Conservation (phyloP, 2,113 vertebrate species). For the Gila orcuttii region DNA sequence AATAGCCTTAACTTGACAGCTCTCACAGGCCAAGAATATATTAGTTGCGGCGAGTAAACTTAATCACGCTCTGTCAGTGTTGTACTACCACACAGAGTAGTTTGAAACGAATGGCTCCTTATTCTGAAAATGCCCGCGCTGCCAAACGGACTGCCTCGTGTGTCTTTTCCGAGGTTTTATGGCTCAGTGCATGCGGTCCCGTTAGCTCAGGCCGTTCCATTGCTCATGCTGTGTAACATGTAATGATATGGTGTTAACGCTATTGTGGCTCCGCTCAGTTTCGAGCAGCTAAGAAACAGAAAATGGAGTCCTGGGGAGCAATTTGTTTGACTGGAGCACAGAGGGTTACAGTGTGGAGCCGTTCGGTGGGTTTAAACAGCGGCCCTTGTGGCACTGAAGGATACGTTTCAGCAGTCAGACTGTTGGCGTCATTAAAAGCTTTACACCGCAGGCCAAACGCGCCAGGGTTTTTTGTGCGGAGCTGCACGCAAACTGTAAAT, state of each 20-base stretch:
- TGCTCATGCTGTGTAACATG: constrained; percentile 46
- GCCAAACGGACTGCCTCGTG: not conserved
- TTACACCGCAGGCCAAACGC: not conserved
- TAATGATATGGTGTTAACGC: constrained; percentile 47
- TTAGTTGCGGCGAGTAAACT: not conserved
- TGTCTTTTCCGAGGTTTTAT: constrained; percentile 43
- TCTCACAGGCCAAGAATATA: not conserved
- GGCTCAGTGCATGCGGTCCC: constrained; percentile 17
- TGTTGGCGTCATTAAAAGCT: constrained; percentile 16
- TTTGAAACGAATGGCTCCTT: constrained; percentile 13
- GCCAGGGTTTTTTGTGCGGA: not conserved
- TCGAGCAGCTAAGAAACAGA: constrained; percentile 16
- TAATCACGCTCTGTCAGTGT: constrained; percentile 2
- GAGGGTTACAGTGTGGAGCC: constrained; percentile 23
- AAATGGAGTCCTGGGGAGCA: constrained; percentile 30
- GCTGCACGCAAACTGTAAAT: constrained; percentile 9
- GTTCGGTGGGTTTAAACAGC: not conserved
- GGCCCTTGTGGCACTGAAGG: not conserved
- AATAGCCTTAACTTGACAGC: constrained; percentile 11
- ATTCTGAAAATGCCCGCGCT: not conserved
- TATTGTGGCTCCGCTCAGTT: not conserved
- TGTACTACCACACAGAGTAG: not conserved
- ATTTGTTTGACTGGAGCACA: constrained; percentile 27
- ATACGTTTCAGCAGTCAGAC: constrained; percentile 30
- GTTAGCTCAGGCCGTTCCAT: constrained; percentile 38